Evolutionary conservation across 2,888 invertebrate genomes (phyloP), one percentile per base, ranked within the genome.

Genomic region (Plagodis dolabraria): DNA sequence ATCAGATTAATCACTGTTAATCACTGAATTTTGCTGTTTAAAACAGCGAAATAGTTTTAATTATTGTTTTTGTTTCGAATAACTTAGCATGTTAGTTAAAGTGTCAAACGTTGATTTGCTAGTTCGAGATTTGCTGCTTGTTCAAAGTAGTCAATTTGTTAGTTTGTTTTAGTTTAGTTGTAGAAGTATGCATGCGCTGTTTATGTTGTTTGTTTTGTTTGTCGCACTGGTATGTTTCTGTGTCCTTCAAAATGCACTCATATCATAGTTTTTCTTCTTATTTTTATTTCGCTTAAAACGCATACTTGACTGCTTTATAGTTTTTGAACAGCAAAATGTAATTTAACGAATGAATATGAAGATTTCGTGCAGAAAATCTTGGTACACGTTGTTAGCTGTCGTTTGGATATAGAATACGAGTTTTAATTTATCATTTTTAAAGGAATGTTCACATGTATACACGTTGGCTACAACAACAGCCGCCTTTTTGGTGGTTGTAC

Each of bases 211-310:
- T 74, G 68, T 60, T 70, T 55, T 69, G 67, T 66, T 69, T 71
- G 54, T 61, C 70, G 77, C 79, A 79, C 76, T 51, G 72, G 91
- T 87, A 90, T 88, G 90, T 69, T 80, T 85, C 85, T 83, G 64
- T 88, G 89, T 89, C 89, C 89, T 91, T 87, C 86, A 82, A 69
- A 64, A 80, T 86, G 89, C 92, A 92, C 89, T 82, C 79, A 90
- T 85, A 86, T 90, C 89, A 90, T 91, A 90, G 80, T 80, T 74
- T 78, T 79, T 72, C 74, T 75, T 76, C 79, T 80, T 77, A 76
- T 75, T 46, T 76, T 22, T 22, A 22, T 76, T 80, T 76, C 70
- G 86, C 87, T 88, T 84, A 64, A 75, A 56, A 76, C 80, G 86
- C 87, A 85, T 81, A 73, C 65, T 77, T 9, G 62, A 69, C 61